Evolutionary conservation across 2,888 invertebrate genomes (phyloP).

Genomic region (Lissonota sp.): DNA sequence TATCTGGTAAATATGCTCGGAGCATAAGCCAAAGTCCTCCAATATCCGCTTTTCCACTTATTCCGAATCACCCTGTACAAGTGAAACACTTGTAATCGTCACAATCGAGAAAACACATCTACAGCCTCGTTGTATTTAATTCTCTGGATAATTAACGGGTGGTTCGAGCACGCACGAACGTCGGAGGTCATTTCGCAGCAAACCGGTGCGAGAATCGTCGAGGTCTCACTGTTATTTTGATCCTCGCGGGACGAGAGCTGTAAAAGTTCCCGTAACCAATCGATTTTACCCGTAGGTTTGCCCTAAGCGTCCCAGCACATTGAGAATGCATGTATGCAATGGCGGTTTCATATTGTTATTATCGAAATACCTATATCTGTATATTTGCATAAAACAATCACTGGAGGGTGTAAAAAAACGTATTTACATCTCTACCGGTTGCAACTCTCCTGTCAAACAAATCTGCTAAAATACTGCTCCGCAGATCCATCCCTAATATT

Average conservation of each 20-base stretch:
- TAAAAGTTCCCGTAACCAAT: conserved; percentile 36
- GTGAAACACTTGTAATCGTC: conserved; percentile 42
- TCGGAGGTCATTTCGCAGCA: conserved; percentile 33
- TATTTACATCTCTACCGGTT: no score
- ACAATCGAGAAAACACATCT: conserved; percentile 40
- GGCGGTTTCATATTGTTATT: conserved; percentile 33
- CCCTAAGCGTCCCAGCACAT: background rate
- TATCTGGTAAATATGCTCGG: no score
- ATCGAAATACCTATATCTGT: conserved; percentile 2
- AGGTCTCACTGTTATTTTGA: conserved; percentile 29
- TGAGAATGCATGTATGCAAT: conserved; percentile 31
- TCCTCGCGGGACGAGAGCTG: conserved; percentile 28
- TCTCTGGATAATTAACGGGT: conserved; percentile 40
- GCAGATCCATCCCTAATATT: no score
- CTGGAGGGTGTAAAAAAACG: no score
- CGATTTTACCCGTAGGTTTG: conserved; percentile 40
- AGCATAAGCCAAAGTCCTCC: no score
- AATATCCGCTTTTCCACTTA: no score
- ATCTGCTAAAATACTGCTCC: no score
- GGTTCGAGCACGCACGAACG: conserved; percentile 41
- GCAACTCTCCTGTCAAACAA: no score
- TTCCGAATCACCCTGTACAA: background rate
- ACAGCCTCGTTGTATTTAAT: conserved; percentile 56
- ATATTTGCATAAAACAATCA: no score
- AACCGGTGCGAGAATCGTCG: conserved; percentile 37